Evolutionary conservation across 2,797 vertebrate species (phyloP).

Genomic region (Sciurus vulgaris): DNA sequence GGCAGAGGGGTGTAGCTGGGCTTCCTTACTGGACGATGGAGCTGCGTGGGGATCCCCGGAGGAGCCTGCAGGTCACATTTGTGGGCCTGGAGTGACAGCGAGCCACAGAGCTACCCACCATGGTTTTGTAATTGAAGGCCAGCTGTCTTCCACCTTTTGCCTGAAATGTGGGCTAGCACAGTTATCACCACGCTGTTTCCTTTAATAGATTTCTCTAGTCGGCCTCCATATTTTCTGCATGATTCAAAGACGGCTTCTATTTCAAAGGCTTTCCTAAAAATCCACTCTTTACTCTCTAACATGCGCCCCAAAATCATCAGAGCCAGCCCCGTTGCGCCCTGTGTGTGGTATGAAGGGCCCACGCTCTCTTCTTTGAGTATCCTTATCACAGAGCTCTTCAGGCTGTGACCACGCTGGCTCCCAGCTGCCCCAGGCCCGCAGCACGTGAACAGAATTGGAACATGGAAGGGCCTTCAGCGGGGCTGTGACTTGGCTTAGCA

Average conservation of each 20-base stretch:
- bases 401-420: not conserved
- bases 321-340: rapidly evolving
- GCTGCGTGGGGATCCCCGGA: not conserved
- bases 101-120: not conserved
- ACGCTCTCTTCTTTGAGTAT: not conserved
- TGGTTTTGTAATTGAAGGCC: rapidly evolving
- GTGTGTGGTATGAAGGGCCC: not conserved
- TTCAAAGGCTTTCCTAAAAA: not conserved
- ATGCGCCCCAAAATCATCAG: not conserved
- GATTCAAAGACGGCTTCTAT: not conserved
- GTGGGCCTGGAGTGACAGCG: not conserved
- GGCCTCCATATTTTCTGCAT: not conserved
- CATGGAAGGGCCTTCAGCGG: not conserved
- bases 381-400: not conserved
- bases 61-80: too few relatives aligned
- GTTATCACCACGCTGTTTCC: not conserved
- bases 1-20: not conserved
- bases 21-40: not conserved
- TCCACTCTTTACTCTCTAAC: not conserved
- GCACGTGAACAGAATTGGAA: not conserved
- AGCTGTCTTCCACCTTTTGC: not conserved
- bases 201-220: not conserved
- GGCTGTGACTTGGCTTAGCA: rapidly evolving
- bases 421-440: too few relatives aligned
- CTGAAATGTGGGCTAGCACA: not conserved